Percentiles rank a stretch among this genome's conserved stretches.
Evolutionary conservation across 2,113 vertebrate genomes (phyloP).

Genomic region (Oenanthe melanoleuca): DNA sequence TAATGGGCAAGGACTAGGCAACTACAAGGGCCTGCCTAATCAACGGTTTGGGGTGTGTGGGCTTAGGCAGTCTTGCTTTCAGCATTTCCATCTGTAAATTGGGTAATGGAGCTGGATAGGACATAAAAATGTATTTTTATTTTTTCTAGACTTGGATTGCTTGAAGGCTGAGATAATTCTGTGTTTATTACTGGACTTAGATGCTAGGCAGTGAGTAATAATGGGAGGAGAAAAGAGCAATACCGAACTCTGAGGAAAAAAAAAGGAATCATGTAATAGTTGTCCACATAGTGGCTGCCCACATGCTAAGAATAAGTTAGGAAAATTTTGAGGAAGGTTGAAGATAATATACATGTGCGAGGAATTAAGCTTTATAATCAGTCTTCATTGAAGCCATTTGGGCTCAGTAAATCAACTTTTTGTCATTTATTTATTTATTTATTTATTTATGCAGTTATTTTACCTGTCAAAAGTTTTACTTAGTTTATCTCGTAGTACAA

Average conservation of each 20-base stretch:
- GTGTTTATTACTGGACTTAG: background rate
- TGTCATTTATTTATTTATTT: background rate
- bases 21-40: background rate
- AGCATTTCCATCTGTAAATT: background rate
- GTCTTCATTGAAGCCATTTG: background rate
- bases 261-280: background rate
- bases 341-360: background rate
- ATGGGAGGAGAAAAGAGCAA: background rate
- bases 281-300: background rate
- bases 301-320: background rate
- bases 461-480: background rate
- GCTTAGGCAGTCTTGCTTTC: background rate
- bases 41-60: background rate
- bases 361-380: background rate
- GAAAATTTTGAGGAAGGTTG: background rate
- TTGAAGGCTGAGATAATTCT: background rate
- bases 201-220: background rate
- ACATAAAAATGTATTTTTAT: background rate
- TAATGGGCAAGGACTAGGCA: background rate
- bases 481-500: background rate
- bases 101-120: background rate
- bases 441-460: background rate
- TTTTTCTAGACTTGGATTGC: background rate
- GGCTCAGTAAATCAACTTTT: background rate
- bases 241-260: background rate